Percentiles rank a stretch among this genome's conserved stretches.
These are phyloP conservation scores for Apteryx mantelli DNA, from an alignment of 2,113 vertebrate species.

Conservation along the genomic window DNA sequence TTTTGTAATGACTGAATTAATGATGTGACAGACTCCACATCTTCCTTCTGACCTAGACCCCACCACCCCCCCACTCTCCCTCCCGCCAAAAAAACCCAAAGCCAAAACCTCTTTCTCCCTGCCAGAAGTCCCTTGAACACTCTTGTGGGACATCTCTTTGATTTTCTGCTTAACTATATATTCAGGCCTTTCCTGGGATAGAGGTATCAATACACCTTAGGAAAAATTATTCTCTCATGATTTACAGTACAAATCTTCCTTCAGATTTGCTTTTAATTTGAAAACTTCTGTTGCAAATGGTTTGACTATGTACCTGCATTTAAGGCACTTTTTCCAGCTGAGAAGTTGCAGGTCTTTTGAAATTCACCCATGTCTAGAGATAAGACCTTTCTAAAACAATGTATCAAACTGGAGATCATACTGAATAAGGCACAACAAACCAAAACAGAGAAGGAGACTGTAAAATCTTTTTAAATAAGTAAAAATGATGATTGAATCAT, in stretches of 20 bases:
- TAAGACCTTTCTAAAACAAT: neutral
- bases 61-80: neutral
- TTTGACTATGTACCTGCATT: neutral
- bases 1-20: neutral
- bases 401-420: neutral
- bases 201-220: neutral
- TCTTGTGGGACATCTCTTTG: neutral
- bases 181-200: neutral
- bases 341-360: accelerated
- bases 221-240: neutral
- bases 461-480: neutral
- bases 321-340: neutral
- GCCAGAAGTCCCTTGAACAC: neutral
- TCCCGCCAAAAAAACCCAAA: neutral
- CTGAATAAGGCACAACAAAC: neutral
- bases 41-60: neutral
- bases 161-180: neutral
- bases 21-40: accelerated
- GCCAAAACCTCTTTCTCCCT: neutral
- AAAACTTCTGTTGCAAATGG: neutral
- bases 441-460: neutral
- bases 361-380: neutral
- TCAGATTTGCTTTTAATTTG: neutral
- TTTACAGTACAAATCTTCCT: neutral
- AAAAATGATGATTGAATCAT: neutral